phyloP scores from a whole-genome alignment of 2,113 vertebrate genomes.

The Anthoscopus minutus region DNA sequence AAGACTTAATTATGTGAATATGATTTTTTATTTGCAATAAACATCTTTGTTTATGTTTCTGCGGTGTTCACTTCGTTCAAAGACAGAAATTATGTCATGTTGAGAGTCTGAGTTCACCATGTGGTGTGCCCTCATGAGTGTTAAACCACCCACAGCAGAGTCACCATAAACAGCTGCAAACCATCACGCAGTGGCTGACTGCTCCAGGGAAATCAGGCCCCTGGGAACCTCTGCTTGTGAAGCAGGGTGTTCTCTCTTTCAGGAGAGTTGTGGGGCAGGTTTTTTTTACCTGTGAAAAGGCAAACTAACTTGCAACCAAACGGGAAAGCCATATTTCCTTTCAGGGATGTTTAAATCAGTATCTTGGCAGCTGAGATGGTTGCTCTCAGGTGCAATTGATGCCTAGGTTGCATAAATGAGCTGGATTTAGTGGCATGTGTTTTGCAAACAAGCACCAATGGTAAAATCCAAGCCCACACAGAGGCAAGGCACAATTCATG shows the following conservation, averaged over 20 bases:
- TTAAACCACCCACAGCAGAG: background rate
- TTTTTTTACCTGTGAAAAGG: background rate
- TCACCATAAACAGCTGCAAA: background rate
- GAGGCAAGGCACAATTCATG: background rate
- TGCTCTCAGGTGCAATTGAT: background rate
- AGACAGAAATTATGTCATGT: background rate
- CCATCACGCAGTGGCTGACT: background rate
- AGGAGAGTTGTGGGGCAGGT: background rate
- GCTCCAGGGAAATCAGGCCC: background rate
- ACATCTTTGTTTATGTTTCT: conserved; percentile 7
- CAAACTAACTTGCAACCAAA: background rate
- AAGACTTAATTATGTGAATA: conserved; percentile 16
- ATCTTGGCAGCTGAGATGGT: background rate
- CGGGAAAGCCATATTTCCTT: rapidly evolving
- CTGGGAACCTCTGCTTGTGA: background rate
- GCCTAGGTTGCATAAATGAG: background rate
- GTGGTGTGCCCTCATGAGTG: background rate
- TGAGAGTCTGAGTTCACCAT: background rate
- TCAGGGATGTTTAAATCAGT: background rate
- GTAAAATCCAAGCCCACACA: background rate
- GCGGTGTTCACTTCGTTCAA: background rate
- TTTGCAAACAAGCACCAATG: background rate
- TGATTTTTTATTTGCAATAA: conserved; percentile 55
- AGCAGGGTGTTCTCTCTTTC: background rate
- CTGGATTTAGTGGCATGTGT: background rate